Evolutionary conservation across 2,797 vertebrate species (phyloP).

Genomic region (Avahi laniger): DNA sequence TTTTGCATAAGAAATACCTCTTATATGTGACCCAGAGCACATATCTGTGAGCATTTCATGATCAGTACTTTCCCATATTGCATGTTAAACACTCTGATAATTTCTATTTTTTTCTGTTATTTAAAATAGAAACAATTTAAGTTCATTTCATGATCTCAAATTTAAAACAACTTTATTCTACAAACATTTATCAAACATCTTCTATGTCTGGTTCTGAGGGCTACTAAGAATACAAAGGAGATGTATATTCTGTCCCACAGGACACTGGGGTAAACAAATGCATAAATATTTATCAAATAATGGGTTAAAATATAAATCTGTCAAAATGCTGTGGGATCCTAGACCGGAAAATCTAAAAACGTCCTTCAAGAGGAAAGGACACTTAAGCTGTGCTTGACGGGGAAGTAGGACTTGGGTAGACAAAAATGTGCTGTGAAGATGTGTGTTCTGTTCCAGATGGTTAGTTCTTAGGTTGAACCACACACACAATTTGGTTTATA

Average conservation of each 20-base stretch:
- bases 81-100: background rate
- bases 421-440: background rate
- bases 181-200: background rate
- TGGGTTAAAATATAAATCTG: background rate
- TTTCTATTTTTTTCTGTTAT: background rate
- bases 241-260: background rate
- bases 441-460: background rate
- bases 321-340: background rate
- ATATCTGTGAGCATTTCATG: background rate
- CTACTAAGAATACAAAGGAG: background rate
- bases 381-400: background rate
- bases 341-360: background rate
- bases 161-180: background rate
- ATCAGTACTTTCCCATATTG: background rate
- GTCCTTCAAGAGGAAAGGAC: background rate
- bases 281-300: background rate
- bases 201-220: background rate
- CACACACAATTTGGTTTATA: background rate
- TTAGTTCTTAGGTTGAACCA: background rate
- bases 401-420: background rate
- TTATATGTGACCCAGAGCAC: background rate
- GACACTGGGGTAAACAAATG: background rate
- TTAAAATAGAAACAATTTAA: constrained; percentile 10
- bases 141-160: background rate
- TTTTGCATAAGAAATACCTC: background rate